These are phyloP conservation scores for Hipparchia sbordonii DNA, from an alignment of 2,888 invertebrate genomes.

Conservation along the genomic window DNA sequence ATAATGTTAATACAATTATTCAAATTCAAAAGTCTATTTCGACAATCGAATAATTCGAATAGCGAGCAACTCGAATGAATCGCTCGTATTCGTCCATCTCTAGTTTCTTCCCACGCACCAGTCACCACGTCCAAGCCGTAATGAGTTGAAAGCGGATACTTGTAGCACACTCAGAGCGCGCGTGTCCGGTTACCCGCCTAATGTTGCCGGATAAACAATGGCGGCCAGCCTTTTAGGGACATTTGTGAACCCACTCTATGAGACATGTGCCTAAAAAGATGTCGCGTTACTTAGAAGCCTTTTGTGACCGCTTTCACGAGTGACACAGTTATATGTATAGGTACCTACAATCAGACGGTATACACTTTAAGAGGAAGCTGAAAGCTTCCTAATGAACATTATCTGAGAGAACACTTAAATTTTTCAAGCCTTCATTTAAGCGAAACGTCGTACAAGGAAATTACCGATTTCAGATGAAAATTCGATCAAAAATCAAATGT, in stretches of 20 bases:
- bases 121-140: slow-evolving; percentile 78
- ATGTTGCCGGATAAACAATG: slow-evolving; percentile 83
- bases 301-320: slow-evolving; percentile 58
- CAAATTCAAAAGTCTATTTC: too few species aligned
- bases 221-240: slow-evolving; percentile 83
- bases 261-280: slow-evolving; percentile 81
- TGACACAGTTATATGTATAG: slow-evolving; percentile 28
- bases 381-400: slow-evolving; percentile 35
- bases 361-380: neutral
- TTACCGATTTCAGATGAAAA: too few species aligned
- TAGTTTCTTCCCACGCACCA: slow-evolving; percentile 62
- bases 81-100: too few species aligned
- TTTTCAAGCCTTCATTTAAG: too few species aligned
- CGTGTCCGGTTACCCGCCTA: slow-evolving; percentile 83
- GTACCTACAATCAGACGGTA: slow-evolving; percentile 10
- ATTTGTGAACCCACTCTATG: slow-evolving; percentile 82
- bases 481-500: too few species aligned
- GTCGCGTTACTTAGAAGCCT: slow-evolving; percentile 71
- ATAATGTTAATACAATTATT: too few species aligned
- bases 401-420: too few species aligned
- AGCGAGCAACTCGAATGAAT: too few species aligned
- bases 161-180: slow-evolving; percentile 82
- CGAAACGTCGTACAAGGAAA: too few species aligned
- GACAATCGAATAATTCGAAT: too few species aligned
- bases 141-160: slow-evolving; percentile 84